Base-by-base conservation (phyloP, 2,888 invertebrate genomes). In the Acholoe squamosa region DNA sequence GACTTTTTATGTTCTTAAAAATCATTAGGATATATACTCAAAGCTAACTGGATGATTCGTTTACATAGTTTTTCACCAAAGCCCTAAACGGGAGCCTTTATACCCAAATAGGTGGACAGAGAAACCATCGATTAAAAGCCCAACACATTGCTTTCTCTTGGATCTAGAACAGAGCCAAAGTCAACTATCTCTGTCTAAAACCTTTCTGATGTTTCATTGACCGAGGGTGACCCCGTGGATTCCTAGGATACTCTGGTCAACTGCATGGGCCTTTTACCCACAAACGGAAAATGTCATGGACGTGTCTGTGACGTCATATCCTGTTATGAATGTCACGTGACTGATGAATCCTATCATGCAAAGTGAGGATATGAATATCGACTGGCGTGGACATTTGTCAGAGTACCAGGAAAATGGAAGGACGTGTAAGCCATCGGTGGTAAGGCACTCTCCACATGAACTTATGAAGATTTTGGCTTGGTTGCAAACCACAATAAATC, bases 261-360 rank as follows among this genome's bases (percentile, higher is more conserved):
- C n/a, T 61, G n/a, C 61, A 19, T 19, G 54, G 54, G 19, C 54
- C 10, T 19, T 54, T 19, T 14, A 19, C 61, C 61, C 5, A 19
- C n/a, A n/a, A 19, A n/a, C 61, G 19, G 61, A 61, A 19, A 61
- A 14, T 19, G 10, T 14, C 54, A n/a, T n/a, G n/a, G n/a, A n/a
- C n/a, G n/a, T n/a, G n/a, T n/a, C n/a, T 3, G 22, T 61, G 61
- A 61, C 61, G 61, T 61, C 61, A 61, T 61, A 61, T 61, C 61
- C 61, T 10, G 54, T 54, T 54, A 14, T 10, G 54, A 14, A 19
- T 61, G 61, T 61, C 61, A 61, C 61, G 61, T 61, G 61, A 61
- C 61, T 7, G 61, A 61, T 61, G 19, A 19, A 61, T n/a, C 1
- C 5, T 1, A n/a, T 61, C 61, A 61, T 19, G 61, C 61, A 61